A percentile compares a stretch with the other conserved stretches of the same genome.
Conservation (phyloP, 2,113 vertebrate genomes). For the Chinchilla lanigera region DNA sequence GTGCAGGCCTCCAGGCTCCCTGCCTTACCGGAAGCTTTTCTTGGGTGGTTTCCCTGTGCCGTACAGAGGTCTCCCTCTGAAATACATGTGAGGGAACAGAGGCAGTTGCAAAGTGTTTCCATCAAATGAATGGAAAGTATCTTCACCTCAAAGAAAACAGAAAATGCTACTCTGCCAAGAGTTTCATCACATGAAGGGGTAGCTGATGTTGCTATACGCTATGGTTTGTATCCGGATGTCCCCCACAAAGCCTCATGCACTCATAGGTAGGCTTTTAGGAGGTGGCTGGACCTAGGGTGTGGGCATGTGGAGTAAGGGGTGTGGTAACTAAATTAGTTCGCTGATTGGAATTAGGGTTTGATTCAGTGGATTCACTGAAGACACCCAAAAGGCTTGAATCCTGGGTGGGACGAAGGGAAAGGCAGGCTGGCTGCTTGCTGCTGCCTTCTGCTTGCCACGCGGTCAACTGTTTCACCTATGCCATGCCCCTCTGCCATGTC, state of each 20-base stretch:
- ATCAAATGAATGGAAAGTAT: not conserved
- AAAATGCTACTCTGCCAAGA: not conserved
- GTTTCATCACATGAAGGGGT: not conserved
- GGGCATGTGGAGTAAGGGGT: not conserved
- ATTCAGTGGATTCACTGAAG: not conserved
- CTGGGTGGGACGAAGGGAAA: not conserved
- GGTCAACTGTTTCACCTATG: not conserved
- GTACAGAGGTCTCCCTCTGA: not conserved
- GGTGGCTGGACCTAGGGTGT: not conserved
- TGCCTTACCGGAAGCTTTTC: not conserved
- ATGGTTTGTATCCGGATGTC: not conserved
- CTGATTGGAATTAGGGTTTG: not conserved
- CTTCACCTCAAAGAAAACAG: conserved; percentile 3
- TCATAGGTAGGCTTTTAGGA: not conserved
- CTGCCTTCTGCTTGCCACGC: not conserved
- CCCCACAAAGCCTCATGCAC: not conserved
- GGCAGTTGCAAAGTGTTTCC: not conserved
- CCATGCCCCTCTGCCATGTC: not conserved
- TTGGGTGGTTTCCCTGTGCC: not conserved
- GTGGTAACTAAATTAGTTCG: not conserved
- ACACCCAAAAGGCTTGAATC: not conserved
- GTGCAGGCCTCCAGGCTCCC: not conserved
- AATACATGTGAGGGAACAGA: not conserved
- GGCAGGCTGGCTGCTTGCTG: not conserved
- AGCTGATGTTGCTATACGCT: not conserved